Conservation (phyloP, 2,888 invertebrate species). For the Epiblema foenella region DNA sequence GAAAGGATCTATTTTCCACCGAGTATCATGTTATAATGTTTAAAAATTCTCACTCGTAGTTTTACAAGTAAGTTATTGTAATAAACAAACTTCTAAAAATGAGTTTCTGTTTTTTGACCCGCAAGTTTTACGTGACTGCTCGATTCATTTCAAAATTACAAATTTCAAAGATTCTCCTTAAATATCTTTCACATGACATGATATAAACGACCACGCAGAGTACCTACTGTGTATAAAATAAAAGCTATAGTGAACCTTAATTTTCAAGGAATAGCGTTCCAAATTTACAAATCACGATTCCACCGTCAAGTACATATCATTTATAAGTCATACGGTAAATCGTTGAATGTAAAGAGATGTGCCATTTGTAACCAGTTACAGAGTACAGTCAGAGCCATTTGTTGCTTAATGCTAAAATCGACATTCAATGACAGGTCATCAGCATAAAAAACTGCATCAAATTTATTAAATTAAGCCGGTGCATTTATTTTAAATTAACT, state of each 20-base stretch:
- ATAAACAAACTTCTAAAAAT: background rate
- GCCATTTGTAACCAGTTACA: conserved; percentile 16
- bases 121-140: background rate
- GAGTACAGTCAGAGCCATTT: conserved; percentile 5
- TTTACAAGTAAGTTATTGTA: background rate
- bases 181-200: background rate
- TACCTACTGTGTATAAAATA: background rate
- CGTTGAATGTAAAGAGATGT: conserved; percentile 13
- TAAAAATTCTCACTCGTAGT: background rate
- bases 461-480: conserved; percentile 26
- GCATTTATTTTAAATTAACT: conserved; percentile 16
- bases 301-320: background rate
- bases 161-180: background rate
- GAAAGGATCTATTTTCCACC: background rate
- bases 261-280: background rate
- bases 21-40: background rate
- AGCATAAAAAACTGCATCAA: conserved; percentile 17
- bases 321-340: background rate
- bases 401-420: conserved; percentile 19
- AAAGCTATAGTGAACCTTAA: background rate
- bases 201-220: background rate
- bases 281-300: background rate
- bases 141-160: background rate
- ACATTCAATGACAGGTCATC: conserved; percentile 26
- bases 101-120: background rate